Evolutionary conservation across 1,140 invertebrate species (phyloP).

Genomic region (Gryon sp.): DNA sequence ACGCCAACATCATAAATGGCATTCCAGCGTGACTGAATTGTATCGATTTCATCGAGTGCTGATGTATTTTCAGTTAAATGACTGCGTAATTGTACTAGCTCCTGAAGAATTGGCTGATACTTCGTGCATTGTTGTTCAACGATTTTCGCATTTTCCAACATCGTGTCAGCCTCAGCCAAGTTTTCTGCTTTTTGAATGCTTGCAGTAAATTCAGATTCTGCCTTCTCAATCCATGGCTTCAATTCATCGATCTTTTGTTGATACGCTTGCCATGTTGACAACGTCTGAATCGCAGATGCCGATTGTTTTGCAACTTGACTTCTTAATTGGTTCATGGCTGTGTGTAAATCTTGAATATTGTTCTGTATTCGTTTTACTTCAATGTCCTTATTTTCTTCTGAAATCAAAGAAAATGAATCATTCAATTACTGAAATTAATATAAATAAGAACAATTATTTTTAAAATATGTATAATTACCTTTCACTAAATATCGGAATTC

Average conservation of each 20-base stretch:
- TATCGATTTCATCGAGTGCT: slow-evolving; percentile 89
- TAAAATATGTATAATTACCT: slow-evolving; percentile 64
- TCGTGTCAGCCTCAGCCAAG: slow-evolving; percentile 88
- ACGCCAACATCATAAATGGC: slow-evolving; percentile 86
- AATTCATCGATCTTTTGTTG: slow-evolving; percentile 88
- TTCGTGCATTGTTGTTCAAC: slow-evolving; percentile 89
- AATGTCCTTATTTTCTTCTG: slow-evolving; percentile 82
- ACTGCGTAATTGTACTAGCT: slow-evolving; percentile 85
- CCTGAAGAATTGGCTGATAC: slow-evolving; percentile 86
- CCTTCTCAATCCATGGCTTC: slow-evolving; percentile 93
- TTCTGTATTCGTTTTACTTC: slow-evolving; percentile 82
- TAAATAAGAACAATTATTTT: slow-evolving; percentile 22
- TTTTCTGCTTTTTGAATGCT: slow-evolving; percentile 87
- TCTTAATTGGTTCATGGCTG: slow-evolving; percentile 85
- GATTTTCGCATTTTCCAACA: slow-evolving; percentile 84
- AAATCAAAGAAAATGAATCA: slow-evolving; percentile 29
- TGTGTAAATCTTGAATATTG: slow-evolving; percentile 85
- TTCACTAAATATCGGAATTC: slow-evolving; percentile 87
- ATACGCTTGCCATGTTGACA: slow-evolving; percentile 92
- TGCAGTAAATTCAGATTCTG: slow-evolving; percentile 86
- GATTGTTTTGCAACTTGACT: slow-evolving; percentile 86
- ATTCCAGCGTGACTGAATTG: slow-evolving; percentile 88
- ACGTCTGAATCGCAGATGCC: slow-evolving; percentile 86
- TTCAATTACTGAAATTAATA: slow-evolving; percentile 14
- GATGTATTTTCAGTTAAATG: slow-evolving; percentile 86